Percentiles rank a stretch among this genome's conserved stretches.
These are phyloP conservation scores for Hydraecia micacea DNA, from an alignment of 2,888 invertebrate species.

Conservation along the genomic window DNA sequence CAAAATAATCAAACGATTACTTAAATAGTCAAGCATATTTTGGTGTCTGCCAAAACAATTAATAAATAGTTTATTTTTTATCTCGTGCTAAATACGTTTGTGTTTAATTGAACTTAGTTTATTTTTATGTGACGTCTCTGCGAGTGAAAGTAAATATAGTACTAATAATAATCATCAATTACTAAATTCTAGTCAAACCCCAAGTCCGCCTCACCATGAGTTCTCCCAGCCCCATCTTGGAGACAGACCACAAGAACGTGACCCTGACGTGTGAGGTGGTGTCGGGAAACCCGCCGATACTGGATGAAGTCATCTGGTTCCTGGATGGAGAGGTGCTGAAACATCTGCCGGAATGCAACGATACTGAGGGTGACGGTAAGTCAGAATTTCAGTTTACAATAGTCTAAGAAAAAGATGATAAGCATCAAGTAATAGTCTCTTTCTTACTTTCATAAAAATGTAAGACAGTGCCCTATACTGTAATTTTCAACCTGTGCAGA, in stretches of 20 bases:
- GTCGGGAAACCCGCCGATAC: conserved; percentile 94
- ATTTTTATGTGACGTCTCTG: too few species aligned
- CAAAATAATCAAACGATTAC: neutral
- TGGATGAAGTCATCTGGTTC: conserved; percentile 96
- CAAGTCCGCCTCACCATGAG: conserved; percentile 94
- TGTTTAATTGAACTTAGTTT: neutral
- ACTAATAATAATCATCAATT: neutral
- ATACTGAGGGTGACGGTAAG: conserved; percentile 84
- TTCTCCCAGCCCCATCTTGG: conserved; percentile 94
- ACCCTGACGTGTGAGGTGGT: conserved; percentile 95
- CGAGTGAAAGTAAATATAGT: neutral
- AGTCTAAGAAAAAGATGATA: neutral
- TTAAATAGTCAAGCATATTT: neutral
- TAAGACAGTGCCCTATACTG: neutral
- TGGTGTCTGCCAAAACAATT: too few species aligned
- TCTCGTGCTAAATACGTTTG: too few species aligned
- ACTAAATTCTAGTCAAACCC: conserved; percentile 92
- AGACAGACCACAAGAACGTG: conserved; percentile 94
- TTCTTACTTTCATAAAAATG: neutral
- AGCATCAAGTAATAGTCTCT: neutral
- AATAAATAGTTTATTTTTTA: too few species aligned
- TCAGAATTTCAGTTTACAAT: neutral
- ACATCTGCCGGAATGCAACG: conserved; percentile 95
- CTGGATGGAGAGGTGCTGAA: conserved; percentile 95
- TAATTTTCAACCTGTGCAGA: conserved; percentile 72